Percentiles rank a stretch among this genome's conserved stretches.
These are phyloP conservation scores for Muntiacus muntjak DNA, from an alignment of 2,113 vertebrate species.

Conservation along the genomic window DNA sequence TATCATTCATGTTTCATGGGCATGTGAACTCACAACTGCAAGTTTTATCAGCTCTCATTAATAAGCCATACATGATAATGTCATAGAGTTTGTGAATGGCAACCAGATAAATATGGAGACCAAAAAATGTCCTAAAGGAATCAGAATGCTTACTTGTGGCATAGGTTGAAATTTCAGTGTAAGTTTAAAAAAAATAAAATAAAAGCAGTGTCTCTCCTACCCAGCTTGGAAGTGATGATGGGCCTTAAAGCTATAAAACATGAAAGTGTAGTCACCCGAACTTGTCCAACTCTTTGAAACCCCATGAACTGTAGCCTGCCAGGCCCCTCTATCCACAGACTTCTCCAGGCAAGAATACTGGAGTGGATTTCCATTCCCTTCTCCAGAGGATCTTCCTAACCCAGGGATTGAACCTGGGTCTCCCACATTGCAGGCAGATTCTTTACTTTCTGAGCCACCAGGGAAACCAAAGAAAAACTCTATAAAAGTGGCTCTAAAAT, in stretches of 20 bases:
- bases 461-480: background rate
- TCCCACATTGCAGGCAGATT: background rate
- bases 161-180: background rate
- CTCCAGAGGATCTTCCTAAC: background rate
- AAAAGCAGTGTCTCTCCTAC: background rate
- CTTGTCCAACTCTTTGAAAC: background rate
- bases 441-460: background rate
- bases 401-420: background rate
- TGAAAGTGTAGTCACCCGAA: accelerated
- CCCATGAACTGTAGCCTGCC: background rate
- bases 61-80: background rate
- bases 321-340: background rate
- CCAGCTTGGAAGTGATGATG: background rate
- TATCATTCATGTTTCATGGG: background rate
- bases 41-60: background rate
- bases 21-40: background rate
- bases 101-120: background rate
- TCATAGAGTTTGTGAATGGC: background rate
- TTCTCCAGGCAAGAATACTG: background rate
- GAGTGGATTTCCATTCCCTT: background rate
- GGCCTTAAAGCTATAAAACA: background rate
- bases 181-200: background rate
- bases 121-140: background rate
- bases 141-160: background rate
- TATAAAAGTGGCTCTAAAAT: background rate